Conservation (phyloP, 2,888 invertebrate species). For the Drosophila prolongata region DNA sequence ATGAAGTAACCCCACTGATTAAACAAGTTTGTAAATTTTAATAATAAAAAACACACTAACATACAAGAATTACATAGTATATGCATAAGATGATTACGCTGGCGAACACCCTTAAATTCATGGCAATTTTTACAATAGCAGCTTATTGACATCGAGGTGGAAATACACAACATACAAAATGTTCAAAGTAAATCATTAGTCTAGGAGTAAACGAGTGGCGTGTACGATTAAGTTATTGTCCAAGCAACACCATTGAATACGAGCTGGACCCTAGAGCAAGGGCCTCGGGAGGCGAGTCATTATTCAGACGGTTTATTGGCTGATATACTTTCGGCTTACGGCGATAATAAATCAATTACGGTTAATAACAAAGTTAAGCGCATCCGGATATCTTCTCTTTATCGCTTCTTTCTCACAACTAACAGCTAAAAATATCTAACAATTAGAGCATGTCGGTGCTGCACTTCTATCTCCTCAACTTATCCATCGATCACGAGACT, state of each 20-base stretch:
- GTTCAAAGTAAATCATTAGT: conserved; percentile 11
- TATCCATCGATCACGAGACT: conserved; percentile 32
- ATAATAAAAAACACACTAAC: conserved; percentile 63
- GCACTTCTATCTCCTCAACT: conserved; percentile 33
- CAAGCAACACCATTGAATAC: conserved; percentile 40
- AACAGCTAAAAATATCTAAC: conserved; percentile 73
- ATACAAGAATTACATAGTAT: conserved; percentile 43
- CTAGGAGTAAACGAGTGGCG: conserved; percentile 29
- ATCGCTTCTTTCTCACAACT: conserved; percentile 46
- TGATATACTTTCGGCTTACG: conserved; percentile 61
- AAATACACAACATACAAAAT: conserved; percentile 37
- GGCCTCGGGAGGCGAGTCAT: conserved; percentile 35
- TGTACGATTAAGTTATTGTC: conserved; percentile 62
- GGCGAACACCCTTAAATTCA: conserved; percentile 53
- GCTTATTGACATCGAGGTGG: conserved; percentile 24
- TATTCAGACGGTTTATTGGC: conserved; percentile 41
- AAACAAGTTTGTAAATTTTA: conserved; percentile 55
- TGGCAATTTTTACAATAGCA: conserved; percentile 40
- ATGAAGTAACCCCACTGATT: neutral
- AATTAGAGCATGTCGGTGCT: conserved; percentile 51
- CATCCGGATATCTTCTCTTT: conserved; percentile 25
- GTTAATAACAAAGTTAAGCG: conserved; percentile 62
- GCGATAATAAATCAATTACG: conserved; percentile 59
- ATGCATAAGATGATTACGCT: conserved; percentile 42
- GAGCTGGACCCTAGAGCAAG: conserved; percentile 28